Evolutionary conservation across 2,113 vertebrate genomes (phyloP), one percentile per base, ranked within the genome.

Genomic region (Heterotis niloticus): DNA sequence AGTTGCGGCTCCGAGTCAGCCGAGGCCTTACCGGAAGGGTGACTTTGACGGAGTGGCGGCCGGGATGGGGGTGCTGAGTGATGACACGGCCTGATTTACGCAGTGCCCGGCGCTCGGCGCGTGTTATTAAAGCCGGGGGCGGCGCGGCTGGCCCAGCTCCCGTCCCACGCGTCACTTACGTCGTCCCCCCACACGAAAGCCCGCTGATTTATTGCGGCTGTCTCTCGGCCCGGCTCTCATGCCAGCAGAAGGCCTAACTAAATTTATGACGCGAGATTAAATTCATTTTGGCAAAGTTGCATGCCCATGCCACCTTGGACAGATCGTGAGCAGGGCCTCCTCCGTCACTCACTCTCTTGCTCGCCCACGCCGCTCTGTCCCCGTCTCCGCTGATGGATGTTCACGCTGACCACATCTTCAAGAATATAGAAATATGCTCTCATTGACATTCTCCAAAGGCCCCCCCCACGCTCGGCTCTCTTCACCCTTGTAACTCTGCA

Each of bases 331-430:
- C 24, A 60, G 51, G 70, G 7, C 44, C 60, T 62, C 16, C 24
- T 66, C 70, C 52, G 62, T 75, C 70, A 65, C 23, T 72, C 78
- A 72, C 75, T 54, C 17, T 34, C 4, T 29, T 13, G 51, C 64
- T 64, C 51, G n/a, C 17, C 56, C 78, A 29, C 28, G 57, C 51
- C 28, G 56, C 65, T 59, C 26, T 26, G 18, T 23, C 26, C 26
- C 74, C 64, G 34, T 14, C 67, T 83, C 78, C 81, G 44, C 52
- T 86, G 84, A 86, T 84, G 80, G 85, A 90, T 88, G 83, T 82
- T 86, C 81, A 82, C 80, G 69, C 80, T 70, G 29, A 80, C 64
- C 75, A 68, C 76, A 71, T 57, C 17, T 84, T 80, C 81, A 54
- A 84, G 85, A 88, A 44, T 44, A 44, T 44, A 44, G 34, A 44